Conservation (phyloP, 2,113 vertebrate genomes). For the Patagioenas fasciata region DNA sequence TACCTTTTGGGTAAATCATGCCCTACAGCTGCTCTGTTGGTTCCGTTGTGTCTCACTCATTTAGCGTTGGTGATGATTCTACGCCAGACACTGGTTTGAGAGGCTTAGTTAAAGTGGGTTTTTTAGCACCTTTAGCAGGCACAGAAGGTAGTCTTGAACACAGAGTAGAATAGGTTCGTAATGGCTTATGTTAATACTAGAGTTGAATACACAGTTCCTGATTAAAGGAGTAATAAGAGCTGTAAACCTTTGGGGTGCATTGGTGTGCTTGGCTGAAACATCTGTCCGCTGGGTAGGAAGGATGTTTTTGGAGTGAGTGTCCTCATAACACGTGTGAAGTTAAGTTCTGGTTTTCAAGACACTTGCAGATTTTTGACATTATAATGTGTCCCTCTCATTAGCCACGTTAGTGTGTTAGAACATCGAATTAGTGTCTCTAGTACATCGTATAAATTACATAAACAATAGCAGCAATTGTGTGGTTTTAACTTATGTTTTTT, state of each 20-base stretch:
- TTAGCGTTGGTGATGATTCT: accelerated
- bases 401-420: background rate
- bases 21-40: background rate
- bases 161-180: background rate
- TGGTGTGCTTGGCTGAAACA: background rate
- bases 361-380: background rate
- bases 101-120: background rate
- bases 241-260: background rate
- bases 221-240: background rate
- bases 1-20: background rate
- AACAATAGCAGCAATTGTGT: background rate
- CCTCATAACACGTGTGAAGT: background rate
- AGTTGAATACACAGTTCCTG: background rate
- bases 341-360: background rate
- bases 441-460: background rate
- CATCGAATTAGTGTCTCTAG: background rate
- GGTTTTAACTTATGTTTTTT: background rate
- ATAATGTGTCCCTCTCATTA: background rate
- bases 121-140: background rate
- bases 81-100: accelerated
- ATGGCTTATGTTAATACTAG: background rate
- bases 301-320: background rate
- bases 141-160: background rate
- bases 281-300: background rate
- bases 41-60: accelerated